These are phyloP conservation scores for Sitophilus oryzae DNA, from an alignment of 1,140 invertebrate genomes.

Conservation along the genomic window DNA sequence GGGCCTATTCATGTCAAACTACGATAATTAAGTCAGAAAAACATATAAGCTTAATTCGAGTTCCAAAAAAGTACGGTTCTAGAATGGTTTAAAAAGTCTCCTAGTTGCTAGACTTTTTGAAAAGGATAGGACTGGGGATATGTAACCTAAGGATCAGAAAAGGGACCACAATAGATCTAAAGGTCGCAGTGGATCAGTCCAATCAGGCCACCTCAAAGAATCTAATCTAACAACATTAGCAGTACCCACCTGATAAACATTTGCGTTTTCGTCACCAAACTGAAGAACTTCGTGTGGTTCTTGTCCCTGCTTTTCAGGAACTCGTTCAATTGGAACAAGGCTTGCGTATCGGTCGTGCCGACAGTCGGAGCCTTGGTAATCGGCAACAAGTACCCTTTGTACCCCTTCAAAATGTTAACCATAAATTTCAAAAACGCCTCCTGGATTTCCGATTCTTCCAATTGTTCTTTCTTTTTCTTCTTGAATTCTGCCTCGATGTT, in stretches of 20 bases:
- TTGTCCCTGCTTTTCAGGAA: conserved; percentile 67
- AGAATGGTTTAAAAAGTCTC: no score
- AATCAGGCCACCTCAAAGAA: no score
- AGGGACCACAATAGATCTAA: no score
- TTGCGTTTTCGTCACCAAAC: conserved; percentile 85
- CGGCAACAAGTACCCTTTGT: conserved; percentile 82
- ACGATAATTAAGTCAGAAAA: no score
- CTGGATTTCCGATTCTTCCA: conserved; percentile 88
- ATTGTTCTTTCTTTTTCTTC: conserved; percentile 66
- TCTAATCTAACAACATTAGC: no score
- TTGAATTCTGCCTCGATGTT: conserved; percentile 67
- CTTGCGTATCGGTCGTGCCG: conserved; percentile 89
- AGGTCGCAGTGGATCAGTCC: no score
- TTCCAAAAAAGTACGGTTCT: no score
- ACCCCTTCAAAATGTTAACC: conserved; percentile 88
- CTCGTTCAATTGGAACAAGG: conserved; percentile 90
- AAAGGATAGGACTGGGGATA: no score
- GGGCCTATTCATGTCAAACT: no score
- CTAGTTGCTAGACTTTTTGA: no score
- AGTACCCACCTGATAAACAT: conserved; percentile 79
- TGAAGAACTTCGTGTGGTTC: conserved; percentile 87
- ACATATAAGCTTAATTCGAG: no score
- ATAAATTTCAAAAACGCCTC: conserved; percentile 97
- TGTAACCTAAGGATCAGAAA: no score
- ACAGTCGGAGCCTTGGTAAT: conserved; percentile 91